Evolutionary conservation across 1,140 invertebrate genomes (phyloP).

Genomic region (Subanguina moxae): DNA sequence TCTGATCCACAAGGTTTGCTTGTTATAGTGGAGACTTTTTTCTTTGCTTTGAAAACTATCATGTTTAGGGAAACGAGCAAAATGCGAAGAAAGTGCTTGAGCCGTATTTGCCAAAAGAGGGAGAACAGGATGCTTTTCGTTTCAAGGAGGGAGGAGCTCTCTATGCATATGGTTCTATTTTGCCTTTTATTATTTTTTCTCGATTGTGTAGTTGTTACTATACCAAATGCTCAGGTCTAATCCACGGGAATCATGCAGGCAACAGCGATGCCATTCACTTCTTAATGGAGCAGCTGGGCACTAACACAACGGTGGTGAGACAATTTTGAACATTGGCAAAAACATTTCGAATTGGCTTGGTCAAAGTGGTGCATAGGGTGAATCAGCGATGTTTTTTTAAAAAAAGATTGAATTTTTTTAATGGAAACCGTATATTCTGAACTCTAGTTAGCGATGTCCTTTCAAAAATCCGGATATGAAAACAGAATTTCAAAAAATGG

Average conservation of each 20-base stretch:
- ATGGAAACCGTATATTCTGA: too few relatives aligned
- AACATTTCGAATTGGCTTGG: too few relatives aligned
- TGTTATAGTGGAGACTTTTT: background rate
- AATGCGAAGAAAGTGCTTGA: constrained; percentile 84
- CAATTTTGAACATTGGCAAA: too few relatives aligned
- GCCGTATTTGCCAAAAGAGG: constrained; percentile 86
- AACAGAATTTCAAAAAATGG: too few relatives aligned
- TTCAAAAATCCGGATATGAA: too few relatives aligned
- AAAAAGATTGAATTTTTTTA: too few relatives aligned
- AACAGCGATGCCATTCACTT: constrained; percentile 63
- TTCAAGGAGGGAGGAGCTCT: constrained; percentile 97
- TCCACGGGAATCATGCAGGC: constrained; percentile 99
- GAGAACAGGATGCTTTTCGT: constrained; percentile 72
- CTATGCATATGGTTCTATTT: constrained; percentile 74
- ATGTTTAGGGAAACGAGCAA: constrained; percentile 65
- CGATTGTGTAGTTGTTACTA: too few relatives aligned
- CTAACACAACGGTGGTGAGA: constrained; percentile 55
- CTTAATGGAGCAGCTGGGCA: constrained; percentile 46
- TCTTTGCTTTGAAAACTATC: constrained; percentile 1
- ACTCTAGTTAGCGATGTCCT: too few relatives aligned
- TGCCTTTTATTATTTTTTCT: background rate
- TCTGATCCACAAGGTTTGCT: constrained; percentile 82
- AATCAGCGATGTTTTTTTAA: too few relatives aligned
- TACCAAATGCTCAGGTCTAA: constrained; percentile 77
- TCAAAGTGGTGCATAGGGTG: too few relatives aligned